These are phyloP conservation scores for Hafferia zeledoni DNA, from an alignment of 2,797 vertebrate species.

Conservation along the genomic window DNA sequence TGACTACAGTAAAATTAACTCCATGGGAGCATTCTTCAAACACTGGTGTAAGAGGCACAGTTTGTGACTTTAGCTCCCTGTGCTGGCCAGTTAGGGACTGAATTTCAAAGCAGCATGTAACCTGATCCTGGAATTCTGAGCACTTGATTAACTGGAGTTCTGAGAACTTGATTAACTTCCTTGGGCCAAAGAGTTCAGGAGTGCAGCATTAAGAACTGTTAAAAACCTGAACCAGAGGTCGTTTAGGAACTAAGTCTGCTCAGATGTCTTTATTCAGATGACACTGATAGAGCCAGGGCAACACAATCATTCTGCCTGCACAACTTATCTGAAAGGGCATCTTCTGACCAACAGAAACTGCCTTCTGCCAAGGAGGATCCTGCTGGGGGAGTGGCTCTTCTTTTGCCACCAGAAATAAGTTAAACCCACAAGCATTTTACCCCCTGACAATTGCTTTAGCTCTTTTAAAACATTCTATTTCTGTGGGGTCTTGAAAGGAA, in stretches of 20 bases:
- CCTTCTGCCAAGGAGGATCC: not conserved
- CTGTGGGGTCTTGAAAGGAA: not conserved
- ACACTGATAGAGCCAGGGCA: not conserved
- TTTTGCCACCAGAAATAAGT: not conserved
- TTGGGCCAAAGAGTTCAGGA: not conserved
- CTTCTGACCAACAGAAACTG: not conserved
- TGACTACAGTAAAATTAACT: conserved; percentile 39
- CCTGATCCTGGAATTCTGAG: not conserved
- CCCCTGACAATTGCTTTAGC: not conserved
- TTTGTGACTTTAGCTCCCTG: not conserved
- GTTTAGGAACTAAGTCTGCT: not conserved
- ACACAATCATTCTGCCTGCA: not conserved
- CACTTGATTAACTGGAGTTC: not conserved
- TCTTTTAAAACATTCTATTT: not conserved
- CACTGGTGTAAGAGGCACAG: not conserved
- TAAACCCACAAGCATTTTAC: not conserved
- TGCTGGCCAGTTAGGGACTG: not conserved
- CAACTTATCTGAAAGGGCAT: not conserved
- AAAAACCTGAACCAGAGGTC: not conserved
- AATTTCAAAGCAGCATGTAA: not conserved
- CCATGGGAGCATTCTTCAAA: not conserved
- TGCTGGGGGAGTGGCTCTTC: not conserved
- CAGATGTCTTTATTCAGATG: not conserved
- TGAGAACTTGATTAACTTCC: not conserved
- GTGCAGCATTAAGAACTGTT: not conserved